Evolutionary conservation across 2,888 invertebrate genomes (phyloP), one percentile per base, ranked within the genome.

Genomic region (Thymelicus sylvestris): DNA sequence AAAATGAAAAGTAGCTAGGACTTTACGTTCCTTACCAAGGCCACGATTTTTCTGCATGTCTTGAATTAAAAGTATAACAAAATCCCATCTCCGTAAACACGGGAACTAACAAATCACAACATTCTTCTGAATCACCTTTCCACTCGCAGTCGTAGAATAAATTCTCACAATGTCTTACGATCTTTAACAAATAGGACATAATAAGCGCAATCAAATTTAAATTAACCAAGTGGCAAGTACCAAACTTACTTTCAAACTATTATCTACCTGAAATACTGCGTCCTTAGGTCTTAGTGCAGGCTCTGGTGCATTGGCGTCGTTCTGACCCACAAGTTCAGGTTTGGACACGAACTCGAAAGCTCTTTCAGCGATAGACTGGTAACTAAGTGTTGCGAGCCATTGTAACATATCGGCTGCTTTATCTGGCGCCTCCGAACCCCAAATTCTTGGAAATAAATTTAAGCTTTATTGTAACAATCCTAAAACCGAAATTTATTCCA

Each of bases 41-140:
- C 94, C 94, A 94, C 4, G 79, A 82, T 76, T 84, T 91, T 77
- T 95, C 95, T 52, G 95, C 94, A 78, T 95, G 95, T 75, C 92
- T 86, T 0, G 95, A 95, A 82, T 97, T 97, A 81, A 97, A 97
- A 12, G 95, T 94, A 80, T 95, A 96, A 81, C 97, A 97, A 80
- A 96, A 96, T 2, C 97, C 97, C 85, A 95, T 95, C 85, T 97
- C 97, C 0, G 97, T 96, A 77, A 96, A 96, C n/a, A 96, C 94
- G 0, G 96, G 96, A 70, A 94, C 91, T 65, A 97, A 95, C 71
- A 95, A 90, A 19, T 95, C 93, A 79, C 96, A 96, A 80, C 97
- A 97, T 74, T 94, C 92, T 72, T 95, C 94, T 0, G 92, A 87
- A 77, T 95, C 95, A n/a, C 95, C 95, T 79, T 96, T 96, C 92